These are phyloP conservation scores for Ichneumon xanthorius DNA, from an alignment of 2,888 invertebrate species.

Conservation along the genomic window DNA sequence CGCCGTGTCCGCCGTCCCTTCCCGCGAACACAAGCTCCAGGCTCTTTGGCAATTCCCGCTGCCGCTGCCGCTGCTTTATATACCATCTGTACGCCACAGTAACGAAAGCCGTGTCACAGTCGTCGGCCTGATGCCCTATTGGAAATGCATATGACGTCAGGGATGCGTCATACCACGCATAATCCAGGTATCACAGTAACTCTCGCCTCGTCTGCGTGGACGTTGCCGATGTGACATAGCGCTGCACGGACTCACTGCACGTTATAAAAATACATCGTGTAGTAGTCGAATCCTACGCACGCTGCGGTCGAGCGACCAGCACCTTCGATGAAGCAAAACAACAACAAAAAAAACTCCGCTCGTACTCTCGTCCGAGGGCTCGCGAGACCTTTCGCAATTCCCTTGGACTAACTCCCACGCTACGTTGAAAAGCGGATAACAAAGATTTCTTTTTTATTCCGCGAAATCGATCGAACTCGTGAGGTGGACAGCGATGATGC, in stretches of 20 bases:
- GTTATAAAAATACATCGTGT: slow-evolving; percentile 20
- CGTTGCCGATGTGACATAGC: slow-evolving; percentile 50
- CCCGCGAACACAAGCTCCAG: slow-evolving; percentile 10
- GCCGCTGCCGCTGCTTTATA: slow-evolving; percentile 26
- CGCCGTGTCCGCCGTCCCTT: slow-evolving; percentile 15
- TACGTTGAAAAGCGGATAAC: slow-evolving; percentile 1
- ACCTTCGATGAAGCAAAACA: slow-evolving; percentile 42
- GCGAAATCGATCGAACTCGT: not conserved
- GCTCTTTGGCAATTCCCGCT: slow-evolving; percentile 66
- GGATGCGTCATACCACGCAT: slow-evolving; percentile 73
- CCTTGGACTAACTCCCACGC: slow-evolving; percentile 54
- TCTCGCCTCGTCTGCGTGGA: slow-evolving; percentile 52
- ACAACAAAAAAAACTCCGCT: not conserved
- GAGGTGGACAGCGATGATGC: not conserved
- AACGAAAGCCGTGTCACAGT: slow-evolving; percentile 45
- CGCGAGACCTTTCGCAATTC: slow-evolving; percentile 10
- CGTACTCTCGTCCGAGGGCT: slow-evolving; percentile 34
- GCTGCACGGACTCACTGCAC: not conserved
- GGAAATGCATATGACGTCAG: slow-evolving; percentile 79
- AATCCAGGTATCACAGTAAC: slow-evolving; percentile 35
- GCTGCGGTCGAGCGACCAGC: slow-evolving; percentile 31
- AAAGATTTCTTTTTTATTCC: not conserved
- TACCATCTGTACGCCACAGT: slow-evolving; percentile 23
- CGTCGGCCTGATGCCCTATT: slow-evolving; percentile 69
- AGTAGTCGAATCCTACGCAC: slow-evolving; percentile 62